A percentile compares a stretch with the other conserved stretches of the same genome.
phyloP scores from a whole-genome alignment of 2,888 invertebrate species.

The Lordiphosa fenestrarum region DNA sequence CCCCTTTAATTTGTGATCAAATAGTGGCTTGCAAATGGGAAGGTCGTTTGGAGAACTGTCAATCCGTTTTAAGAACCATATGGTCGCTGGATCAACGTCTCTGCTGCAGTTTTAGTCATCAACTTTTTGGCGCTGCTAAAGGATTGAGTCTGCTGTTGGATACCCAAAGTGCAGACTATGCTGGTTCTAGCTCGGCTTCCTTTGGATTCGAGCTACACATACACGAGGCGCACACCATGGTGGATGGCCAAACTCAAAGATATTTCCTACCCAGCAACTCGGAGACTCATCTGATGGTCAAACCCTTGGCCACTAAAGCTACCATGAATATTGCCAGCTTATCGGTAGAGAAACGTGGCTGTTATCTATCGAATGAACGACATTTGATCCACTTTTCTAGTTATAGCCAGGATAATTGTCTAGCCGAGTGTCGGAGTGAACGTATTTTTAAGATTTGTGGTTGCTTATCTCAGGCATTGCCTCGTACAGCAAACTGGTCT shows the following conservation, averaged over 20 bases:
- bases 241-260: conserved; percentile 82
- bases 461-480: conserved; percentile 83
- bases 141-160: conserved; percentile 83
- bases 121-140: conserved; percentile 84
- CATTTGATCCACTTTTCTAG: conserved; percentile 70
- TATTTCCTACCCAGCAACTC: conserved; percentile 81
- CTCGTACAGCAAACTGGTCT: conserved; percentile 66
- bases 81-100: conserved; percentile 80
- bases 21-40: conserved; percentile 84
- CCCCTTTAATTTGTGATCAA: conserved; percentile 82
- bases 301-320: conserved; percentile 83
- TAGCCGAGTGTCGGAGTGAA: conserved; percentile 82
- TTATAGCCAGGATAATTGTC: conserved; percentile 85
- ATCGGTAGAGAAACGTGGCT: conserved; percentile 81
- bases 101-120: conserved; percentile 86
- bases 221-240: conserved; percentile 83
- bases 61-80: conserved; percentile 81
- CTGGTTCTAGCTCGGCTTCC: conserved; percentile 82
- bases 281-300: conserved; percentile 83
- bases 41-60: conserved; percentile 81
- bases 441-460: conserved; percentile 81
- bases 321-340: conserved; percentile 81
- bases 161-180: conserved; percentile 82
- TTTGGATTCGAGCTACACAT: conserved; percentile 84
- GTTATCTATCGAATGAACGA: conserved; percentile 83